Percentiles rank a stretch among this genome's conserved stretches.
Conservation (phyloP, 2,113 vertebrate genomes). For the Leuciscus idus region DNA sequence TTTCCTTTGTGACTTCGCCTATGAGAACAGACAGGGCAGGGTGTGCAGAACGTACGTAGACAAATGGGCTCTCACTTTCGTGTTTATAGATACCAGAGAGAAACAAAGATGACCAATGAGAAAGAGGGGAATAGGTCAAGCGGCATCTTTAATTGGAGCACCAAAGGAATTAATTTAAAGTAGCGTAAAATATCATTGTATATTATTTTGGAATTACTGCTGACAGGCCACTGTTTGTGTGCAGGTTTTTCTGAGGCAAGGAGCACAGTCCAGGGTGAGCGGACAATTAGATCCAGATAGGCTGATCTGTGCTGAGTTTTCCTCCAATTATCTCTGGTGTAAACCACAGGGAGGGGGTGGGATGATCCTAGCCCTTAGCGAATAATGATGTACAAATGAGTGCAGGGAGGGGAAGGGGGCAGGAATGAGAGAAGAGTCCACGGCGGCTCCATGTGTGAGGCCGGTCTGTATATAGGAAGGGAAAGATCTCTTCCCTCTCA, state of each 20-base stretch:
- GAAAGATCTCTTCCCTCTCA: background rate
- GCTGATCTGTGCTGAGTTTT: constrained; percentile 42
- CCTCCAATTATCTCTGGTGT: constrained; percentile 44
- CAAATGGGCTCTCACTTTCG: background rate
- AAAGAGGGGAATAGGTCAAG: constrained; percentile 10
- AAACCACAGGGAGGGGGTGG: constrained; percentile 44
- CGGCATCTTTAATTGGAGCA: background rate
- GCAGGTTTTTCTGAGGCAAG: constrained; percentile 1
- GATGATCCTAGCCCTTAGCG: constrained; percentile 34
- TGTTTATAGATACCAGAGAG: background rate
- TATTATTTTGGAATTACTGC: background rate
- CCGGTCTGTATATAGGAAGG: background rate
- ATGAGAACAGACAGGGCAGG: constrained; percentile 16
- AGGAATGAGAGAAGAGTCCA: background rate
- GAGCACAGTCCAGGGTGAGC: constrained; percentile 35
- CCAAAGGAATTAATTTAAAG: background rate
- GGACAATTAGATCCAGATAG: constrained; percentile 51
- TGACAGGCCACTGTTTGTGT: background rate
- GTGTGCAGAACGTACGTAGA: background rate
- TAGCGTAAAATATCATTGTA: background rate
- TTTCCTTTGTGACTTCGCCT: constrained; percentile 30
- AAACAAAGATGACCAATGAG: constrained; percentile 12
- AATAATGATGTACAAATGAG: constrained; percentile 51
- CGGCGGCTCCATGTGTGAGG: background rate
- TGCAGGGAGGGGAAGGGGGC: constrained; percentile 22